Evolutionary conservation across 2,113 vertebrate genomes (phyloP).

Genomic region (Hyaena hyaena): DNA sequence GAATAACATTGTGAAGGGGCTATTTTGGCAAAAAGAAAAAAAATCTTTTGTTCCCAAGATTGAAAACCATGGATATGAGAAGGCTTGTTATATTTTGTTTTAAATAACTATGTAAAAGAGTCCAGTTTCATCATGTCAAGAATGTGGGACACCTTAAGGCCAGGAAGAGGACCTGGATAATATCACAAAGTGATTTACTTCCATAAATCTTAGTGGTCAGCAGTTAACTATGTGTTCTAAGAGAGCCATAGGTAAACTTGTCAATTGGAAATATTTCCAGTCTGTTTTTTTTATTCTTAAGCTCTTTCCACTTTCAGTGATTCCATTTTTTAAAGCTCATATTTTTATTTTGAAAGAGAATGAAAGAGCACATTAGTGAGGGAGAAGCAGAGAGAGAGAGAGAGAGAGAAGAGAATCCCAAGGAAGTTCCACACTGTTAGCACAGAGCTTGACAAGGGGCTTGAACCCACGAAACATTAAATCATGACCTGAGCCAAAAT

Average conservation of each 20-base stretch:
- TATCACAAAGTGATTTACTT: neutral
- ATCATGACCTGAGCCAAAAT: too few species aligned
- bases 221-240: neutral
- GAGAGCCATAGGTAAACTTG: neutral
- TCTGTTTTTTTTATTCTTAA: neutral
- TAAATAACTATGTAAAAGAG: neutral
- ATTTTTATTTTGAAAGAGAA: too few species aligned
- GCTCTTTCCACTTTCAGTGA: neutral
- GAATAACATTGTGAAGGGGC: neutral
- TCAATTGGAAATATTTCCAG: neutral
- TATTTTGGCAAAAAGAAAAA: neutral
- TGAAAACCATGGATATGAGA: neutral
- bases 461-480: too few species aligned
- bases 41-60: neutral
- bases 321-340: neutral
- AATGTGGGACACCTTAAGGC: neutral
- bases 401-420: too few species aligned
- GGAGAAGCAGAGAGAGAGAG: too few species aligned
- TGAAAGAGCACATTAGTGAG: accelerated
- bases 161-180: neutral
- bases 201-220: neutral
- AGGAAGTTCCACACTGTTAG: too few species aligned
- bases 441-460: too few species aligned
- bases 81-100: neutral
- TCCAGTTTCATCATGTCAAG: neutral